phyloP scores from a whole-genome alignment of 2,888 invertebrate species.

The Plusia festucae region DNA sequence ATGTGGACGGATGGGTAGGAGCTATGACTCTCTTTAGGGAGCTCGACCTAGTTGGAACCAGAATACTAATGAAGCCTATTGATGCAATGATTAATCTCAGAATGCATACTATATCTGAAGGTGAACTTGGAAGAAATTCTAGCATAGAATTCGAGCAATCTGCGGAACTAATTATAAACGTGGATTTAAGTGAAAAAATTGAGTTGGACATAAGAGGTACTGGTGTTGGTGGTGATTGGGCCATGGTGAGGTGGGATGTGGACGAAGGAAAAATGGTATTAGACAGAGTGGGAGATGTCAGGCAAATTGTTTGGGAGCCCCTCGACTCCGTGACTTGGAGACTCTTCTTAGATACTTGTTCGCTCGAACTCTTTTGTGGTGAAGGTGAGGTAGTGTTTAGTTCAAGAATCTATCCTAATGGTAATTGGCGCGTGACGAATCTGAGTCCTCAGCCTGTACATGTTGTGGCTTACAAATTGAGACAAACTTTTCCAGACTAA shows the following conservation, averaged over 20 bases:
- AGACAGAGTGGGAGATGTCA: constrained; percentile 73
- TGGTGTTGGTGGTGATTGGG: constrained; percentile 69
- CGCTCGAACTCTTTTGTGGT: constrained; percentile 83
- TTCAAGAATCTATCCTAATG: constrained; percentile 75
- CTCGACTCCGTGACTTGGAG: constrained; percentile 69
- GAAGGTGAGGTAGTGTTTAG: constrained; percentile 85
- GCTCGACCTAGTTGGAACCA: constrained; percentile 68
- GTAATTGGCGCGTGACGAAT: constrained; percentile 78
- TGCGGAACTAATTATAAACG: constrained; percentile 73
- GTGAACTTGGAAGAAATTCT: constrained; percentile 58
- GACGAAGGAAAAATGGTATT: constrained; percentile 71
- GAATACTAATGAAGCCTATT: constrained; percentile 76
- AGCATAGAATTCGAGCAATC: constrained; percentile 71
- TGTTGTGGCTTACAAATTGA: constrained; percentile 72
- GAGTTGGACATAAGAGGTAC: constrained; percentile 72
- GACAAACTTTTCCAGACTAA: constrained; percentile 71
- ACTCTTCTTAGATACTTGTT: constrained; percentile 81
- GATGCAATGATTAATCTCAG: constrained; percentile 70
- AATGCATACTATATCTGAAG: constrained; percentile 60
- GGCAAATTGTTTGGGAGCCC: constrained; percentile 81
- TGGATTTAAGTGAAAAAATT: constrained; percentile 66
- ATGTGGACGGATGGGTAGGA: constrained; percentile 82
- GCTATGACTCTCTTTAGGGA: constrained; percentile 81
- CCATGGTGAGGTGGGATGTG: constrained; percentile 71
- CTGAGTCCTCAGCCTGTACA: constrained; percentile 68